These are phyloP conservation scores for Chromobotia macracanthus DNA, from an alignment of 2,797 vertebrate species.

Conservation along the genomic window DNA sequence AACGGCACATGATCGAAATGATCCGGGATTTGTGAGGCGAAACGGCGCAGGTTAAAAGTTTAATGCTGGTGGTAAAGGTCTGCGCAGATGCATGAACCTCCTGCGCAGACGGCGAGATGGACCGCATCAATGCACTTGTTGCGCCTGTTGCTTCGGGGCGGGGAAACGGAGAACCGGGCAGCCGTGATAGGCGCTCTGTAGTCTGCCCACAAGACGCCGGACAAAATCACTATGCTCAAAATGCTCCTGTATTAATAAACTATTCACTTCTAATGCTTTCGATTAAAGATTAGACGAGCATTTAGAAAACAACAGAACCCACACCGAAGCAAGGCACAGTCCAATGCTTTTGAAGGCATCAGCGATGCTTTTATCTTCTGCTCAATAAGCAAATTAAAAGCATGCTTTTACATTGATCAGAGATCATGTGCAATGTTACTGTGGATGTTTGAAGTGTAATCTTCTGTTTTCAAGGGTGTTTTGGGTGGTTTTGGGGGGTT, in stretches of 20 bases:
- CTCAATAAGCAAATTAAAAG: no score
- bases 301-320: no score
- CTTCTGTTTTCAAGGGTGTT: no score
- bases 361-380: no score
- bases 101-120: constrained; percentile 47
- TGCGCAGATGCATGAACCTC: constrained; percentile 57
- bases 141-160: constrained; percentile 68
- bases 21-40: not conserved
- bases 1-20: not conserved
- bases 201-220: constrained; percentile 57
- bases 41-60: constrained; percentile 6
- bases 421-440: no score
- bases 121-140: constrained; percentile 82
- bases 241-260: not conserved
- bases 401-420: no score
- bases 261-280: no score
- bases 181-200: constrained; percentile 54
- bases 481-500: no score
- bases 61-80: constrained; percentile 38
- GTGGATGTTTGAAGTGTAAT: no score
- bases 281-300: no score
- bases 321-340: no score
- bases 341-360: no score
- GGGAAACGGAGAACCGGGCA: constrained; percentile 39
- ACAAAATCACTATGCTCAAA: not conserved